phyloP scores from a whole-genome alignment of 92 coral and sea anemone species.

The Epizoanthus fatuus region DNA sequence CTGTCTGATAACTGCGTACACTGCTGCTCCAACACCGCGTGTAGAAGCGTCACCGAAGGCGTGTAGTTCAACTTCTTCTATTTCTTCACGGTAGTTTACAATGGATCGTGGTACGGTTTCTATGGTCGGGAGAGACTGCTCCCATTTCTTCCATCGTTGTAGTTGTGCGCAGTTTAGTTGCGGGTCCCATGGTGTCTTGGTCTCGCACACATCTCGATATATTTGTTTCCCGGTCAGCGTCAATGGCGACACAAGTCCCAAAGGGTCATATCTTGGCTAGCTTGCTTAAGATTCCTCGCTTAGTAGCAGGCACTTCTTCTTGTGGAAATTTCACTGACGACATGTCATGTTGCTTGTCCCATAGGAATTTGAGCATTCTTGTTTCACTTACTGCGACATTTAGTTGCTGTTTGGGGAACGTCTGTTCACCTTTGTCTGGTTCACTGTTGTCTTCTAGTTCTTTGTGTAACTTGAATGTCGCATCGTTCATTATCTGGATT shows the following conservation, averaged over 20 bases:
- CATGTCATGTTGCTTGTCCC: constrained; percentile 1
- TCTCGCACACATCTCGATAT: constrained; percentile 51
- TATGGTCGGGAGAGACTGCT: constrained; percentile 29
- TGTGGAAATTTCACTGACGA: constrained; percentile 5
- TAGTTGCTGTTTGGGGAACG: constrained; percentile 24
- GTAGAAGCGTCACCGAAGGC: constrained; percentile 51
- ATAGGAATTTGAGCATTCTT: constrained; percentile 13
- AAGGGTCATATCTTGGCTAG: constrained; percentile 35
- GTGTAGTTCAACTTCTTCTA: constrained; percentile 40
- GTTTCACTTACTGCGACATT: not conserved
- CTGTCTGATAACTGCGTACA: no score
- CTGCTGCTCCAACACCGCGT: not conserved
- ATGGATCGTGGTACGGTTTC: constrained; percentile 19
- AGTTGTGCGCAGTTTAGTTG: constrained; percentile 1
- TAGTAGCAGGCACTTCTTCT: not conserved
- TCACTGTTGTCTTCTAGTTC: constrained; percentile 14
- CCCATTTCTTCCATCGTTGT: constrained; percentile 30
- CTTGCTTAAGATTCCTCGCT: constrained; percentile 34
- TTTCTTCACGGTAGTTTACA: constrained; percentile 36
- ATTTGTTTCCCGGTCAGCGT: constrained; percentile 57
- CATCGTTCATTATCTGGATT: constrained; percentile 32
- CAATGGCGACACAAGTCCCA: constrained; percentile 27
- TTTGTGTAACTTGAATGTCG: constrained; percentile 47
- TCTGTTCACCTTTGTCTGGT: not conserved
- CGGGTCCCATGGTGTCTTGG: constrained; percentile 55